Evolutionary conservation across 2,888 invertebrate species (phyloP), one percentile per base, ranked within the genome.

Genomic region (Slavum lentiscoides): DNA sequence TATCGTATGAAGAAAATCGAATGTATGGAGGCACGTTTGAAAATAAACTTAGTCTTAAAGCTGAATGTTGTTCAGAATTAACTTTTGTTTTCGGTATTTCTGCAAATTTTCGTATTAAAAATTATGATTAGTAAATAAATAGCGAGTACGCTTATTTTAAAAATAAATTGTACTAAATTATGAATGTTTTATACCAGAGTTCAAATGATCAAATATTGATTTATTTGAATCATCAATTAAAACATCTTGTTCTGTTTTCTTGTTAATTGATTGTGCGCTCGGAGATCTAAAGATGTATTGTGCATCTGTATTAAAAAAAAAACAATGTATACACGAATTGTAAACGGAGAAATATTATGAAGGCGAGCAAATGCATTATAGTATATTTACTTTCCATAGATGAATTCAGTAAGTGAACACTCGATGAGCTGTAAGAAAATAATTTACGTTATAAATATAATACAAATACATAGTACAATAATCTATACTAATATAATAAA

Each of bases 21-120:
- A 97, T 90, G 86, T 93, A 94, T 0, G 96, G 96, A 13, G 94
- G 93, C 82, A 94, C 92, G 85, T 92, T 88, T 0, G 93, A 90
- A 86, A 95, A 95, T 1, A 93, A 87, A 74, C 93, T 94, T 8
- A 88, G 87, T 5, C 89, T 83, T 59, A 85, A 67, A 19, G 83
- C 83, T 15, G 84, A 83, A 82, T 84, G 84, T n/a, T 83, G 64
- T n/a, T 53, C 49, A 64, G 19, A 39, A 53, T 37, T 53, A 23
- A 23, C 5, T 30, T 62, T 61, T 15, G 13, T 53, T 64, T 49
- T 74, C 19, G 21, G 53, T n/a, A 30, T 3, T 53, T 30, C 30
- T 30, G 30, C 1, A 30, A 30, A 30, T 30, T 1, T 30, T 30
- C 4, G 30, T 30, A 30, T 30, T 30, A 2, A 2, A 30, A 30